Evolutionary conservation across 2,797 vertebrate species (phyloP).

Genomic region (Parotocinclus haroldoi): DNA sequence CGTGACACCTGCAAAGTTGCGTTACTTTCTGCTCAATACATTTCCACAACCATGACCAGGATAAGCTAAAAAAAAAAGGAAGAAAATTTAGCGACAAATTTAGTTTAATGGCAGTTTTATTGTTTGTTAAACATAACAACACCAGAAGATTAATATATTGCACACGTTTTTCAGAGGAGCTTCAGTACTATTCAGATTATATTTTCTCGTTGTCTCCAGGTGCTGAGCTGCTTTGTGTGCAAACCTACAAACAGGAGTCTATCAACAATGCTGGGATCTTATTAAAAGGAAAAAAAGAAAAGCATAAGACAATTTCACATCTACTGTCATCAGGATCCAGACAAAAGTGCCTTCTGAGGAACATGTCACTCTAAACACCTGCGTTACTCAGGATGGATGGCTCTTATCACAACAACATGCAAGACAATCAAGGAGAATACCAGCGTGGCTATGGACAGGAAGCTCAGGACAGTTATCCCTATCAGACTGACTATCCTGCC

Average conservation of each 20-base stretch:
- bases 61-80: no score
- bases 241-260: slow-evolving; percentile 15
- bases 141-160: no score
- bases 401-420: slow-evolving; percentile 79
- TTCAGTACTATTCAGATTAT: neutral
- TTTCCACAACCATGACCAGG: no score
- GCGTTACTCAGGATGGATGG: slow-evolving; percentile 71
- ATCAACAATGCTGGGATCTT: slow-evolving; percentile 44
- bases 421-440: slow-evolving; percentile 69
- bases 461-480: slow-evolving; percentile 76
- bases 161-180: no score
- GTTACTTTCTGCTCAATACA: no score
- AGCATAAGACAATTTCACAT: slow-evolving; percentile 19
- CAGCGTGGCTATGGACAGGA: slow-evolving; percentile 66
- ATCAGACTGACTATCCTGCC: slow-evolving; percentile 71
- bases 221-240: slow-evolving; percentile 55
- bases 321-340: slow-evolving; percentile 36
- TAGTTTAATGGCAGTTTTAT: no score
- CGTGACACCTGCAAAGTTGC: no score
- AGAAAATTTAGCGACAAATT: no score
- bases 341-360: slow-evolving; percentile 45
- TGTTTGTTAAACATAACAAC: no score
- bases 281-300: slow-evolving; percentile 9
- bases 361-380: slow-evolving; percentile 51
- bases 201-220: slow-evolving; percentile 49